A percentile compares a stretch with the other conserved stretches of the same genome.
These are phyloP conservation scores for Lipophrys pholis DNA, from an alignment of 2,113 vertebrate genomes.

Conservation along the genomic window DNA sequence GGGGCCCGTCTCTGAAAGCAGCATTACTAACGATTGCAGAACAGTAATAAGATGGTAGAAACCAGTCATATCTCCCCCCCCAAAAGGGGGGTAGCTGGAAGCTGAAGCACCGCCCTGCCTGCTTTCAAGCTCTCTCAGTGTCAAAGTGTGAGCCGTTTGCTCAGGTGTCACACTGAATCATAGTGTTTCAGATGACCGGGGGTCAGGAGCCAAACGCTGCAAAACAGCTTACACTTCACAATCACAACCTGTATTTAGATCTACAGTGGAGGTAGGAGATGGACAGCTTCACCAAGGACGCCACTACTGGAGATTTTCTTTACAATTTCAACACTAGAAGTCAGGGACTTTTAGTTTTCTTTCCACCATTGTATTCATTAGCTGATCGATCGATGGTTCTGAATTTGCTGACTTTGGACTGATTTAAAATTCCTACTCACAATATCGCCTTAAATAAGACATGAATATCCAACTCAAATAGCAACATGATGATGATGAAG, in stretches of 20 bases:
- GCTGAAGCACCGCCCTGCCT: constrained; percentile 15
- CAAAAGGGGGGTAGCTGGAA: not conserved
- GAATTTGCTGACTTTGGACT: too few species aligned
- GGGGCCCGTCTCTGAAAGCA: constrained; percentile 34
- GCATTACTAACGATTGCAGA: constrained; percentile 14
- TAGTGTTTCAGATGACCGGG: not conserved
- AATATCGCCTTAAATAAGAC: too few species aligned
- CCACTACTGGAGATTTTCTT: too few species aligned
- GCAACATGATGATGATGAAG: too few species aligned
- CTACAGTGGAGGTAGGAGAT: not conserved
- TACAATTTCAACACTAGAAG: too few species aligned
- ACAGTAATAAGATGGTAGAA: constrained; percentile 31
- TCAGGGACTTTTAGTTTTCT: too few species aligned
- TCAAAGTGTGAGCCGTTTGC: constrained; percentile 1
- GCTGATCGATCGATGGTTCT: too few species aligned
- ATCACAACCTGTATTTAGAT: not conserved
- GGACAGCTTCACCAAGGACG: not conserved
- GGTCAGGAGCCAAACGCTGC: not conserved
- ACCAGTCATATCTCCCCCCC: constrained; percentile 17
- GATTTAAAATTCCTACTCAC: too few species aligned
- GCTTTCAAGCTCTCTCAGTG: constrained; percentile 15
- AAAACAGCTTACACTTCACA: not conserved
- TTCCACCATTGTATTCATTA: too few species aligned
- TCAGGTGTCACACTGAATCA: constrained; percentile 17
- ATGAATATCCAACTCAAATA: too few species aligned